phyloP scores from a whole-genome alignment of 1,140 invertebrate genomes.

The Anastrepha ludens region DNA sequence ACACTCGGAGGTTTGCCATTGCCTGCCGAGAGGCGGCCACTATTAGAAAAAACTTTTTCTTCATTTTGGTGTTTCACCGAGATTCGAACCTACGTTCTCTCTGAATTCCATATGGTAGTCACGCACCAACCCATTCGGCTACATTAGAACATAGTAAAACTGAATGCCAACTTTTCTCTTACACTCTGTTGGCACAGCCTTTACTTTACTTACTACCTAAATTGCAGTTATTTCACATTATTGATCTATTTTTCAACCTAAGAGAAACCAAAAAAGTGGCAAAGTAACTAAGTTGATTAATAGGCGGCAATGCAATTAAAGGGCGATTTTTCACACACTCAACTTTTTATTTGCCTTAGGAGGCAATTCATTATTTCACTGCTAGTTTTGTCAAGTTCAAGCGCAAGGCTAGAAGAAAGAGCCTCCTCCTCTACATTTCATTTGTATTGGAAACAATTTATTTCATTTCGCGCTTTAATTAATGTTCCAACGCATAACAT shows the following conservation, averaged over 20 bases:
- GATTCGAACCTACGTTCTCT: no score
- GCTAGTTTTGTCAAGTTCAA: constrained; percentile 26
- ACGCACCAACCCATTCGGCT: no score
- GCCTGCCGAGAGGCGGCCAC: no score
- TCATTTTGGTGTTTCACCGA: no score
- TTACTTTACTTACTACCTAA: background rate
- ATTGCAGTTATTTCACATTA: background rate
- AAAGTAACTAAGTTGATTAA: background rate
- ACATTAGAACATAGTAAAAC: no score
- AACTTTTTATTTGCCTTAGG: background rate
- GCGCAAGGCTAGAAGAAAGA: background rate
- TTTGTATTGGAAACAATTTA: constrained; percentile 18
- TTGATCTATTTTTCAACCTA: background rate
- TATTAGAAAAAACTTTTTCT: no score
- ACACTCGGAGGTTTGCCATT: no score
- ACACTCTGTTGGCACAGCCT: background rate
- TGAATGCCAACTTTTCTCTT: no score
- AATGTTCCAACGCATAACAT: background rate
- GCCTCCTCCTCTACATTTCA: background rate
- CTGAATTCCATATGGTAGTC: no score
- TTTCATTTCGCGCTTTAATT: constrained; percentile 7
- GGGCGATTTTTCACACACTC: constrained; percentile 7
- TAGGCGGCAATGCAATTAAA: constrained; percentile 15
- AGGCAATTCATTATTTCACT: constrained; percentile 26
- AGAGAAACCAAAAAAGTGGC: constrained; percentile 1